Base-by-base conservation (phyloP, 2,888 invertebrate genomes). In the Drosophila limbata region DNA sequence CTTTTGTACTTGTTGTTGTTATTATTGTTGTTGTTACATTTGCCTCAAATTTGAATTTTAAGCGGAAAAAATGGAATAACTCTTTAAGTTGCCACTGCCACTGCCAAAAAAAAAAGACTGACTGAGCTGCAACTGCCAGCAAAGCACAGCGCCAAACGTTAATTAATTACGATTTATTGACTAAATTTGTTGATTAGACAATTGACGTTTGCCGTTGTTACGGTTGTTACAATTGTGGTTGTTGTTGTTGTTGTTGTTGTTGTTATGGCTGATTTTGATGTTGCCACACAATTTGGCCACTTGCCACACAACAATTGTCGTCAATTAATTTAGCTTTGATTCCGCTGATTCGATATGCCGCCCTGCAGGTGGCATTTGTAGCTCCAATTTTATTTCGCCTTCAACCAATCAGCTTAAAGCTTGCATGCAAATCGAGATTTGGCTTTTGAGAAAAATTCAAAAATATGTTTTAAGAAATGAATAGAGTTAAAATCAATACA, bases 161-260 rank as follows among this genome's bases (percentile, higher is more conserved):
- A 92, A 91, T 92, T 92, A 92, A 92, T 92, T 91, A 91, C 91
- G 91, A 91, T 92, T 92, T 92, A 92, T 92, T 91, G 92, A 91
- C 90, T 88, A 90, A 89, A 90, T 89, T 90, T 85, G 87, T 88
- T 91, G 91, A 91, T 91, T 91, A 89, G 87, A 90, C 90, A 84
- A 86, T 82, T 84, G 89, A 85, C 84, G 88, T 80, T 79, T 75
- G 75, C 77, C 74, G 77, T 72, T 68, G 76, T 71, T 74, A 63
- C 44, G 44, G 61, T 61, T 57, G 61, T 67, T 65, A 67, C 53
- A 48, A 53, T 64, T 71, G 50, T 25, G 25, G 25, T 25, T 25
- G 25, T 53, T 73, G 60, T 66, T n/a, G 25, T 55, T 28, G 33
- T 35, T 57, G 57, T 64, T 15, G 17, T 51, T 19, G 21, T 25